phyloP scores from a whole-genome alignment of 1,140 invertebrate genomes.

The Aethina tumida region DNA sequence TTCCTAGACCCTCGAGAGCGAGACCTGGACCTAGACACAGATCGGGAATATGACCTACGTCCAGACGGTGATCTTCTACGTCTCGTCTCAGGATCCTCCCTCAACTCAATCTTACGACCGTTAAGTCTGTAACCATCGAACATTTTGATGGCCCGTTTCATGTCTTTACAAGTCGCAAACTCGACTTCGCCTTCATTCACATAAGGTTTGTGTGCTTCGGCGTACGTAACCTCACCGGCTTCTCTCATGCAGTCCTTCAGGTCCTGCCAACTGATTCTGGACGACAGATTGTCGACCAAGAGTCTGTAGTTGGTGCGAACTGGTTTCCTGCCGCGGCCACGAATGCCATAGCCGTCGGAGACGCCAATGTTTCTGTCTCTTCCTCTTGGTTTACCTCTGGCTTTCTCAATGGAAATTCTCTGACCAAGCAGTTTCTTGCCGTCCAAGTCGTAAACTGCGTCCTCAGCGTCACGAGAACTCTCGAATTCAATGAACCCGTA shows the following conservation, averaged over 20 bases:
- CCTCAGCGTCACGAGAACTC: conserved; percentile 92
- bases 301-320: conserved; percentile 91
- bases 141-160: conserved; percentile 90
- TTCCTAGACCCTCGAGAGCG: conserved; percentile 11
- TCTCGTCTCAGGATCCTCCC: conserved; percentile 11
- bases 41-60: neutral
- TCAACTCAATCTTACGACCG: conserved; percentile 11
- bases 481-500: conserved; percentile 99
- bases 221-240: conserved; percentile 95
- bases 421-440: conserved; percentile 89
- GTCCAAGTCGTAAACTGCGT: conserved; percentile 93
- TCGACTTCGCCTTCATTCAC: conserved; percentile 85
- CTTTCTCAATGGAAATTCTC: conserved; percentile 76
- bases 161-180: conserved; percentile 79
- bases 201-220: conserved; percentile 74
- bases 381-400: conserved; percentile 59
- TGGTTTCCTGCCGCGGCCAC: conserved; percentile 42
- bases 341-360: conserved; percentile 8
- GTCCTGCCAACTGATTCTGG: conserved; percentile 98
- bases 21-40: conserved; percentile 4
- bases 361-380: conserved; percentile 24
- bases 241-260: conserved; percentile 97
- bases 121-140: conserved; percentile 51
- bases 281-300: conserved; percentile 93
- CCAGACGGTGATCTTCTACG: too few relatives aligned